Evolutionary conservation across 2,797 vertebrate genomes (phyloP).

Genomic region (Sebastes oblongus): DNA sequence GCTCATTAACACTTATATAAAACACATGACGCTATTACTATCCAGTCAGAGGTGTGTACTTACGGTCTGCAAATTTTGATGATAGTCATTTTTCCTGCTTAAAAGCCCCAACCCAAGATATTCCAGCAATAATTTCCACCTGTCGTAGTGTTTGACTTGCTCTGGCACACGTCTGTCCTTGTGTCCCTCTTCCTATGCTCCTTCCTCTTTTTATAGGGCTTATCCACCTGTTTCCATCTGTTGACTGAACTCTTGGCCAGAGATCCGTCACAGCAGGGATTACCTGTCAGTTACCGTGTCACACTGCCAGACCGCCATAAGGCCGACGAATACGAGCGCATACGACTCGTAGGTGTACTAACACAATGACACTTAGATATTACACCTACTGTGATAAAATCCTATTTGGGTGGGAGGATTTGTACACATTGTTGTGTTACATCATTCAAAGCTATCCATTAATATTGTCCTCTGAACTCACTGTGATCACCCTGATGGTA

Average conservation of each 20-base stretch:
- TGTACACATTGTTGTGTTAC: background rate
- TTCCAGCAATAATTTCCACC: slow-evolving; percentile 7
- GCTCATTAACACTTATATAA: background rate
- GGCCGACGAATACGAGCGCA: slow-evolving; percentile 45
- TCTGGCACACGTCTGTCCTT: background rate
- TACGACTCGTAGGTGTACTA: background rate
- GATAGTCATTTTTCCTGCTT: slow-evolving; percentile 75
- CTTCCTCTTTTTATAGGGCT: slow-evolving; percentile 77
- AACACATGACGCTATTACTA: background rate
- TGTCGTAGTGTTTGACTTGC: background rate
- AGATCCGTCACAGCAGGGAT: slow-evolving; percentile 70
- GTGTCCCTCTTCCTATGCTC: slow-evolving; percentile 2
- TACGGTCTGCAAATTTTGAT: slow-evolving; percentile 78
- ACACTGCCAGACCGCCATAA: slow-evolving; percentile 57
- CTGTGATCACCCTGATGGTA: too few species aligned
- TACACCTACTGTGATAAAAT: background rate
- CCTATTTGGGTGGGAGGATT: background rate
- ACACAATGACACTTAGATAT: background rate
- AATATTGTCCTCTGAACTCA: background rate
- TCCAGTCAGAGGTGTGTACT: slow-evolving; percentile 62
- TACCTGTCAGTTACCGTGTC: slow-evolving; percentile 68
- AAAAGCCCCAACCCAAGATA: slow-evolving; percentile 21
- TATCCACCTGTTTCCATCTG: slow-evolving; percentile 84
- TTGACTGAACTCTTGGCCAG: slow-evolving; percentile 70
- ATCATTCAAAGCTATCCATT: background rate